A percentile compares a stretch with the other conserved stretches of the same genome.
These are phyloP conservation scores for Ammodytes dubius DNA, from an alignment of 2,113 vertebrate species.

Conservation along the genomic window DNA sequence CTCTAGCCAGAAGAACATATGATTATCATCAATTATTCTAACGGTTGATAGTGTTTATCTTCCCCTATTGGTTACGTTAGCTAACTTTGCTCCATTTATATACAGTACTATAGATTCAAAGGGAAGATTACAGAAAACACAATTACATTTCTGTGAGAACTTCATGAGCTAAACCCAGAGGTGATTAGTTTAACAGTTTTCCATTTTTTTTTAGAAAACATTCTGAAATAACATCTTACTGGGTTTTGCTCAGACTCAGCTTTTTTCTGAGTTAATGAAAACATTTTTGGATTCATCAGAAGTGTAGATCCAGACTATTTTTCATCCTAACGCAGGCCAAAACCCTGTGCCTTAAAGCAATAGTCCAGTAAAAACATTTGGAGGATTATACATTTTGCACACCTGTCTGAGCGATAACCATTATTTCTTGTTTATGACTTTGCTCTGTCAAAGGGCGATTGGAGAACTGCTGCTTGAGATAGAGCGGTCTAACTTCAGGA, in stretches of 20 bases:
- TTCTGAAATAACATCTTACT: neutral
- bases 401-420: neutral
- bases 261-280: neutral
- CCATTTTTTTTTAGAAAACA: too few relatives aligned
- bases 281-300: constrained; percentile 2
- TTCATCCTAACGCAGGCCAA: neutral
- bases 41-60: constrained; percentile 39
- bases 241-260: neutral
- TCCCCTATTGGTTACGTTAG: constrained; percentile 10
- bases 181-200: neutral
- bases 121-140: constrained; percentile 14
- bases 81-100: neutral
- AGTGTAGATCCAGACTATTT: neutral
- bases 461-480: neutral
- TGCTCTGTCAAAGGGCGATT: neutral
- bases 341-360: neutral
- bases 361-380: neutral
- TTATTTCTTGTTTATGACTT: neutral
- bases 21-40: constrained; percentile 55
- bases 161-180: neutral
- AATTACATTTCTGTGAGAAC: neutral
- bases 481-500: neutral
- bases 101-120: neutral
- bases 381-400: neutral
- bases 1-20: constrained; percentile 41